phyloP scores from a whole-genome alignment of 1,140 invertebrate genomes.

The Drosophila paulistorum region DNA sequence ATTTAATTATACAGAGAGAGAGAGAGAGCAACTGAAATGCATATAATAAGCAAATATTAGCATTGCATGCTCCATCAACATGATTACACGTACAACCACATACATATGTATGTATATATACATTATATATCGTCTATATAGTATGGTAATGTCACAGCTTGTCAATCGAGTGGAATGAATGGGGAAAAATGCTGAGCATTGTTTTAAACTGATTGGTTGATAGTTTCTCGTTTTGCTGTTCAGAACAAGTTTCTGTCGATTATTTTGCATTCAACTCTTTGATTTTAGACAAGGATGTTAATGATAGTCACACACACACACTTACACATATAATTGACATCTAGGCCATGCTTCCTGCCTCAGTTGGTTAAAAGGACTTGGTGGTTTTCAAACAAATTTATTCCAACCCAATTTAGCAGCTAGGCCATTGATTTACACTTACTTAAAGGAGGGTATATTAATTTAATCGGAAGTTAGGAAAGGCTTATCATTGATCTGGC shows the following conservation, averaged over 20 bases:
- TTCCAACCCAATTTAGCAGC: neutral
- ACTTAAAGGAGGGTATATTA: too few species aligned
- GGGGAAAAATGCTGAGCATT: slow-evolving; percentile 18
- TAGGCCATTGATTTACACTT: too few species aligned
- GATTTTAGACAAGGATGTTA: slow-evolving; percentile 53
- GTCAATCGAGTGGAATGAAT: slow-evolving; percentile 26
- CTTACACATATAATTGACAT: slow-evolving; percentile 60
- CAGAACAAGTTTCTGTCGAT: slow-evolving; percentile 29
- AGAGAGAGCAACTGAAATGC: slow-evolving; percentile 28
- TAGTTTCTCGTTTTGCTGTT: slow-evolving; percentile 17
- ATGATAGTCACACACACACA: slow-evolving; percentile 20
- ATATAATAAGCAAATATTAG: slow-evolving; percentile 49
- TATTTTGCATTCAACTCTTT: slow-evolving; percentile 41
- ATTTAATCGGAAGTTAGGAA: too few species aligned
- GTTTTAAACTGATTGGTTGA: slow-evolving; percentile 8
- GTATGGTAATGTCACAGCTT: slow-evolving; percentile 28
- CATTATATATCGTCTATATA: neutral
- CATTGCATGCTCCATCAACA: slow-evolving; percentile 46
- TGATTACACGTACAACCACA: slow-evolving; percentile 38
- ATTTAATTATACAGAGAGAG: slow-evolving; percentile 48
- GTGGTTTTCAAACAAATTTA: neutral
- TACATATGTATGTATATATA: slow-evolving; percentile 10
- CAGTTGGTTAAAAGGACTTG: neutral
- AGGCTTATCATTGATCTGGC: too few species aligned
- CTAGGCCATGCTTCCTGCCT: slow-evolving; percentile 60